These are phyloP conservation scores for Stylophora pistillata DNA, from an alignment of 64 coral and sea anemone species.

Conservation along the genomic window DNA sequence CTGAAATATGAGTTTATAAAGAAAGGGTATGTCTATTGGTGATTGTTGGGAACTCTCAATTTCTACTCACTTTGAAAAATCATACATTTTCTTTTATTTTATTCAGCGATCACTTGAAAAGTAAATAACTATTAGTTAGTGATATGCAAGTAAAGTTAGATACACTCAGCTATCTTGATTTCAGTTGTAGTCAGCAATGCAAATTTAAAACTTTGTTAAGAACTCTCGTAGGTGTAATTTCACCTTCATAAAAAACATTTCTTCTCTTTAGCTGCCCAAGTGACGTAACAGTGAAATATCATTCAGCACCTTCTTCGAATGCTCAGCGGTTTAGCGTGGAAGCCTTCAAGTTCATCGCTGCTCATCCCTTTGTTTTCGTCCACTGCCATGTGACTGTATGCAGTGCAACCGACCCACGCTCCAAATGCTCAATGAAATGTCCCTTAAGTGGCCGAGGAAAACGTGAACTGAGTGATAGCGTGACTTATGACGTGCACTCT, in stretches of 20 bases:
- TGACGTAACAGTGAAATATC: not conserved
- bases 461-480: not conserved
- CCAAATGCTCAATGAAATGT: not conserved
- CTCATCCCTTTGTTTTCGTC: conserved; percentile 20
- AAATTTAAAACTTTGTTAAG: too few species aligned
- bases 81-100: too few species aligned
- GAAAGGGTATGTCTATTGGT: not conserved
- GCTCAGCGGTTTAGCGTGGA: too few species aligned
- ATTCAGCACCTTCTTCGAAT: too few species aligned
- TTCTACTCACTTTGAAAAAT: not conserved
- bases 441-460: conserved; percentile 4
- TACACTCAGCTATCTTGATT: too few species aligned
- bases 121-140: too few species aligned
- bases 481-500: not conserved
- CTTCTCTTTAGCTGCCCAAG: not conserved
- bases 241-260: not conserved
- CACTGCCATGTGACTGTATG: conserved; percentile 41
- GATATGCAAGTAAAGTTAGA: too few species aligned
- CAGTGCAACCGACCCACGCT: not conserved
- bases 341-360: not conserved
- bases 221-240: too few species aligned
- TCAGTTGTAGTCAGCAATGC: too few species aligned
- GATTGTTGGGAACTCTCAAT: not conserved
- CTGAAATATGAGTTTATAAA: conserved; percentile 1
- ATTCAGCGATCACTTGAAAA: too few species aligned